Evolutionary conservation across 2,113 vertebrate species (phyloP).

Genomic region (Thymallus thymallus): DNA sequence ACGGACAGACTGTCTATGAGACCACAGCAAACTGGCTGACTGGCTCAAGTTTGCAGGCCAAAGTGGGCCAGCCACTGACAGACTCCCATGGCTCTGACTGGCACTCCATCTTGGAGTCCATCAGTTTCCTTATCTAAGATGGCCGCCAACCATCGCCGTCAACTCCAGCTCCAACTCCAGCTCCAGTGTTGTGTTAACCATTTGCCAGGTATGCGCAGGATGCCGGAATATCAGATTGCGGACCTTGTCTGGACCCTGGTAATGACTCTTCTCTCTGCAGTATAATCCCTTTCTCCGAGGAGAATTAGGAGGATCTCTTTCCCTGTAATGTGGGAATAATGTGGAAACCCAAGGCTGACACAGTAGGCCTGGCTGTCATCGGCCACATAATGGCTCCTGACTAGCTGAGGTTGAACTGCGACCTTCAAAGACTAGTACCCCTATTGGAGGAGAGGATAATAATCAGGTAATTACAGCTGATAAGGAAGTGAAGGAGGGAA

Average conservation of each 20-base stretch:
- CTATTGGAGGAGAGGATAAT: constrained; percentile 24
- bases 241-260: constrained; percentile 58
- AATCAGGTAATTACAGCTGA: constrained; percentile 75
- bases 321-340: constrained; percentile 65
- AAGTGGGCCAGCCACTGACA: constrained; percentile 43
- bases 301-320: constrained; percentile 81
- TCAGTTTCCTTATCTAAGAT: constrained; percentile 28
- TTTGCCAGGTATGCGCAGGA: constrained; percentile 33
- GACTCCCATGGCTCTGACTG: background rate
- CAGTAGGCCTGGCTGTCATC: constrained; percentile 83
- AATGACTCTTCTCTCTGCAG: constrained; percentile 74
- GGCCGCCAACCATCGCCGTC: constrained; percentile 13
- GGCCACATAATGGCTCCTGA: constrained; percentile 73
- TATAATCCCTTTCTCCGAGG: constrained; percentile 77
- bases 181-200: constrained; percentile 36
- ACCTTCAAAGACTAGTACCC: constrained; percentile 80
- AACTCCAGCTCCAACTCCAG: constrained; percentile 18
- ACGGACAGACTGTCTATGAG: background rate
- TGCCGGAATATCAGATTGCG: constrained; percentile 31
- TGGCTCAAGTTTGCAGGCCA: background rate
- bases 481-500: constrained; percentile 42
- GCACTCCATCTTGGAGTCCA: constrained; percentile 18
- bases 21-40: background rate
- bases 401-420: constrained; percentile 76
- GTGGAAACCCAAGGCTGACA: constrained; percentile 71